Evolutionary conservation across 2,113 vertebrate genomes (phyloP).

Genomic region (Atlantisia rogersi): DNA sequence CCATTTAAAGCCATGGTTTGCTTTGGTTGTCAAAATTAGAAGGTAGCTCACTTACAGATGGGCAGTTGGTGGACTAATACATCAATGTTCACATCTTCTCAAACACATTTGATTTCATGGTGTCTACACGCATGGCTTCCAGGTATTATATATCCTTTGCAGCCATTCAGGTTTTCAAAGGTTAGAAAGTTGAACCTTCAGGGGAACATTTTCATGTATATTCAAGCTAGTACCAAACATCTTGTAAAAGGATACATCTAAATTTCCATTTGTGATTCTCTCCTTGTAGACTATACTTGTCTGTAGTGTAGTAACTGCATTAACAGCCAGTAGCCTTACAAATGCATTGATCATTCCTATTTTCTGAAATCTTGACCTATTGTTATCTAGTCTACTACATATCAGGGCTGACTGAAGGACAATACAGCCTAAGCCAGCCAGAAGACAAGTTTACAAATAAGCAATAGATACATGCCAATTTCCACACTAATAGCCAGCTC

Average conservation of each 20-base stretch:
- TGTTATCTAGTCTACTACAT: background rate
- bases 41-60: background rate
- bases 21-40: background rate
- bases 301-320: background rate
- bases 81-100: background rate
- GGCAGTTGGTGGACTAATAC: background rate
- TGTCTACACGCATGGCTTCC: background rate
- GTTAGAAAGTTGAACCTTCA: background rate
- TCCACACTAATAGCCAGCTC: background rate
- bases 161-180: background rate
- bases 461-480: background rate
- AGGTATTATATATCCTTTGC: background rate
- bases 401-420: background rate
- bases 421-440: background rate
- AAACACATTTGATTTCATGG: background rate
- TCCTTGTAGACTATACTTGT: rapidly evolving
- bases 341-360: background rate
- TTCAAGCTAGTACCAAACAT: background rate
- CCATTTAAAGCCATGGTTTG: background rate
- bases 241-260: background rate
- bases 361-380: background rate
- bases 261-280: background rate
- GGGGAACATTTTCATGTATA: background rate
- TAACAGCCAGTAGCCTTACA: background rate
- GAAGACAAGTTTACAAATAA: background rate